Evolutionary conservation across 2,113 vertebrate genomes (phyloP).

Genomic region (Pavo muticus): DNA sequence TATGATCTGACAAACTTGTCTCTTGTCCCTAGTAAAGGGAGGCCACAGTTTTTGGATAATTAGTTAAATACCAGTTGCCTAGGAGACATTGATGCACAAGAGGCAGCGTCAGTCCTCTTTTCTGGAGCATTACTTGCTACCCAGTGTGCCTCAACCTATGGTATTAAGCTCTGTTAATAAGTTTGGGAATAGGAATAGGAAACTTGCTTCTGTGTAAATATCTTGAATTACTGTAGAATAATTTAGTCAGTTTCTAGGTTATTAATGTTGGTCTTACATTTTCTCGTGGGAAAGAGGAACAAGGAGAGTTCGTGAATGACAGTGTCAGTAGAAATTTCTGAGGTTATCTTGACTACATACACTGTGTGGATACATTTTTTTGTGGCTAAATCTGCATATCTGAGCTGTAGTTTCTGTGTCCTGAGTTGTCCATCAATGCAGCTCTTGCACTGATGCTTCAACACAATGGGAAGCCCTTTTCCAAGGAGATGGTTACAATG

Average conservation of each 20-base stretch:
- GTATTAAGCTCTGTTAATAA: neutral
- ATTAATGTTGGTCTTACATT: neutral
- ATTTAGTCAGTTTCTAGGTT: neutral
- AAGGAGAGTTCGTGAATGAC: neutral
- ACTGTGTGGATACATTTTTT: neutral
- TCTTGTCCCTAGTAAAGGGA: neutral
- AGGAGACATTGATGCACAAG: neutral
- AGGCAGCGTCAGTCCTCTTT: neutral
- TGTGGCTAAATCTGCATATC: neutral
- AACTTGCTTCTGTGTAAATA: neutral
- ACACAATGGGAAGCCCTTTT: neutral
- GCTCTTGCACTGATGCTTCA: neutral
- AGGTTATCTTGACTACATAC: neutral
- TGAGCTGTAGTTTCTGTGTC: neutral
- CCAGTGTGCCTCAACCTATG: neutral
- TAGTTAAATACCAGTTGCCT: constrained; percentile 26
- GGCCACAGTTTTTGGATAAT: neutral
- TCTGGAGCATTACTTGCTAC: neutral
- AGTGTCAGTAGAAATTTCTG: neutral
- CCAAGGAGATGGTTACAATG: neutral
- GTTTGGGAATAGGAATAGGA: neutral
- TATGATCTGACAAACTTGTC: neutral
- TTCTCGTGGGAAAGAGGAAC: neutral
- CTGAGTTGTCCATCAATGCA: neutral
- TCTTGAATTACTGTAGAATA: neutral